A percentile compares a stretch with the other conserved stretches of the same genome.
Evolutionary conservation across 2,888 invertebrate genomes (phyloP).

Genomic region (Arenicola marina): DNA sequence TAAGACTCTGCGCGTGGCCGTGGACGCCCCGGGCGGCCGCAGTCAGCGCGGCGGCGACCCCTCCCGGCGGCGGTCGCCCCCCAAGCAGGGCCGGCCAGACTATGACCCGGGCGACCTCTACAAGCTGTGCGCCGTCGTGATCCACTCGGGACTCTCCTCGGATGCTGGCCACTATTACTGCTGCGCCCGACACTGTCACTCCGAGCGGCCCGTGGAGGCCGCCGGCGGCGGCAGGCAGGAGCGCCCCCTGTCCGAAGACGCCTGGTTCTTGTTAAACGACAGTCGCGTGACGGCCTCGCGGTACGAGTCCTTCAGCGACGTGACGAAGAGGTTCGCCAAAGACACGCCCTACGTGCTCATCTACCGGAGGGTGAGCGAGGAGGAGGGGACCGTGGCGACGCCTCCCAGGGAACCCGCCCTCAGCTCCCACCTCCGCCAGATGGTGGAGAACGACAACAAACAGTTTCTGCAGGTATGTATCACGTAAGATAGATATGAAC

Average conservation of each 20-base stretch:
- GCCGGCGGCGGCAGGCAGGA: conserved; percentile 6
- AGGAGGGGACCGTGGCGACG: neutral
- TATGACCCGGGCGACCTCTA: neutral
- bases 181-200: conserved; percentile 65
- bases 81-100: neutral
- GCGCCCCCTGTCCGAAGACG: conserved; percentile 46
- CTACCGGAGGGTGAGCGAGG: conserved; percentile 62
- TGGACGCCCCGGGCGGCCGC: conserved; percentile 7
- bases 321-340: conserved; percentile 64
- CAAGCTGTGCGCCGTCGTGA: conserved; percentile 78
- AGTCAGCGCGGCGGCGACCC: neutral
- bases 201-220: neutral
- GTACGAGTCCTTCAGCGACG: conserved; percentile 48
- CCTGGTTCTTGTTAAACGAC: conserved; percentile 84
- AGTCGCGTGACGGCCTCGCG: conserved; percentile 68
- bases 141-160: conserved; percentile 81
- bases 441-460: conserved; percentile 19
- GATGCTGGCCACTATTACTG: conserved; percentile 90
- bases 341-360: conserved; percentile 85
- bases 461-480: conserved; percentile 14
- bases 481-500: too few species aligned
- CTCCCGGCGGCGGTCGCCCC: neutral
- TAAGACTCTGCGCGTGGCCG: conserved; percentile 52
- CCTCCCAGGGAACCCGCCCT: conserved; percentile 1
- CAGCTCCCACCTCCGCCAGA: conserved; percentile 9